A percentile compares a stretch with the other conserved stretches of the same genome.
phyloP scores from a whole-genome alignment of 2,888 invertebrate genomes.

The Chrysolina haemoptera region DNA sequence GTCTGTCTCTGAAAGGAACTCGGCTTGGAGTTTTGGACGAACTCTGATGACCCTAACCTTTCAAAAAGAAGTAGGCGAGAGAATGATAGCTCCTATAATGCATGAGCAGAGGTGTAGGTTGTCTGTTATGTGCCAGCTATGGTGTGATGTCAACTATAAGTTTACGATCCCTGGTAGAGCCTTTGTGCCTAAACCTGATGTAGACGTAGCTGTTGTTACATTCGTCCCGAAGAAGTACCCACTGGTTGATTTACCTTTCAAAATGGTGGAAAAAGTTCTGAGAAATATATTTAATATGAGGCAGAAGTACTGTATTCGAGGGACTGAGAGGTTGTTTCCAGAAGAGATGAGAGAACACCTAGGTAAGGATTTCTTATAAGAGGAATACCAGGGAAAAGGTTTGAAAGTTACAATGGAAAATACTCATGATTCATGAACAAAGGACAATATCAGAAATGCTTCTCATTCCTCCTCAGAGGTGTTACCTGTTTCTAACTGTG shows the following conservation, averaged over 20 bases:
- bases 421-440: no score
- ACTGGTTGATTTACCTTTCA: slow-evolving; percentile 81
- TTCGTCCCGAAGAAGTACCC: slow-evolving; percentile 86
- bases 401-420: no score
- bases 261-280: slow-evolving; percentile 90
- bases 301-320: slow-evolving; percentile 84
- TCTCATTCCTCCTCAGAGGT: no score
- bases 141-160: slow-evolving; percentile 86
- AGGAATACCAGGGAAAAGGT: no score
- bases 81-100: slow-evolving; percentile 85
- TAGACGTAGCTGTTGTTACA: slow-evolving; percentile 96
- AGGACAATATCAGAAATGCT: no score
- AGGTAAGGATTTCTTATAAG: slow-evolving; percentile 65
- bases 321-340: slow-evolving; percentile 84
- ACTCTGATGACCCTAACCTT: slow-evolving; percentile 94
- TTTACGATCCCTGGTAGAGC: slow-evolving; percentile 91
- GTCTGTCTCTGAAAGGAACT: slow-evolving; percentile 81
- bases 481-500: no score
- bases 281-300: slow-evolving; percentile 90
- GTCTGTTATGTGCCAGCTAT: slow-evolving; percentile 95
- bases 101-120: slow-evolving; percentile 83
- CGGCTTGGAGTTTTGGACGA: slow-evolving; percentile 87
- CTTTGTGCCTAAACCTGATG: slow-evolving; percentile 95
- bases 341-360: slow-evolving; percentile 77
- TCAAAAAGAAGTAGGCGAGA: slow-evolving; percentile 96